phyloP scores from a whole-genome alignment of 2,113 vertebrate genomes.

The Varanus komodoensis region DNA sequence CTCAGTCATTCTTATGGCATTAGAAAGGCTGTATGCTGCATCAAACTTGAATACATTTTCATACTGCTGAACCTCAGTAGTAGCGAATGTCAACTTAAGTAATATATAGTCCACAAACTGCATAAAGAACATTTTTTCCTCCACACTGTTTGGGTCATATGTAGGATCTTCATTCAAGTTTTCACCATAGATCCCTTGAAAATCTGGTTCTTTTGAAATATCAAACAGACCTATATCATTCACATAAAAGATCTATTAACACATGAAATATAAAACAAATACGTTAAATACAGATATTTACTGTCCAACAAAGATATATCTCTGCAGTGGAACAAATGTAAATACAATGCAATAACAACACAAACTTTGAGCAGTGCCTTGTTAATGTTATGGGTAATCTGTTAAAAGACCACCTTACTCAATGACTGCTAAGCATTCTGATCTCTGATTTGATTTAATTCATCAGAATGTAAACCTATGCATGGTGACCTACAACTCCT shows the following conservation, averaged over 20 bases:
- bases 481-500: too few species aligned
- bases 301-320: background rate
- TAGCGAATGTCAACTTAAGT: constrained; percentile 75
- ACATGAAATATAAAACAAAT: background rate
- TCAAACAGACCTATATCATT: constrained; percentile 70
- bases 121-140: constrained; percentile 75
- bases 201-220: constrained; percentile 76
- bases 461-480: too few species aligned
- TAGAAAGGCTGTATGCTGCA: constrained; percentile 65
- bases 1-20: constrained; percentile 68
- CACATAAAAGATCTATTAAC: constrained; percentile 17
- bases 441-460: background rate
- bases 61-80: constrained; percentile 68
- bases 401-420: background rate
- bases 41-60: constrained; percentile 79
- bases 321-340: constrained; percentile 1
- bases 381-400: background rate
- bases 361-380: background rate
- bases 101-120: constrained; percentile 70
- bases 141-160: constrained; percentile 73
- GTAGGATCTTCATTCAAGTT: constrained; percentile 73
- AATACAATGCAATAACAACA: background rate
- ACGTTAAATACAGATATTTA: background rate
- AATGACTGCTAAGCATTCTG: background rate
- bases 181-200: constrained; percentile 74